Evolutionary conservation across 2,888 invertebrate genomes (phyloP), one percentile per base, ranked within the genome.

Genomic region (Philereme vetulata): DNA sequence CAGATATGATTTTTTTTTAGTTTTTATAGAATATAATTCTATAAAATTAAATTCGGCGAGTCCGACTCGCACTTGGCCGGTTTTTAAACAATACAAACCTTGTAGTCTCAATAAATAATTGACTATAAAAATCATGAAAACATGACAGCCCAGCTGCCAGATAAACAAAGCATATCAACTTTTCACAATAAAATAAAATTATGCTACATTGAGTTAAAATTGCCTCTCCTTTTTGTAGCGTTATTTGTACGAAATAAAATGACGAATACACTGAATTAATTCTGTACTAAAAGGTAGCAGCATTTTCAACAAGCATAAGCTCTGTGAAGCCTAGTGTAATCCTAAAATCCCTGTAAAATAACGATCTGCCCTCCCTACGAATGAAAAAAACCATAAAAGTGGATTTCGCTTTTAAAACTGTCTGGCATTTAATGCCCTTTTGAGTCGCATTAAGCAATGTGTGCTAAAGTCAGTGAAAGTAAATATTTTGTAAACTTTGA

Each of bases 281-380:
- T 62, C 60, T 48, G 40, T 51, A 49, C 53, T 60, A 60, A 66
- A 60, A 65, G 62, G 65, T 58, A 54, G 57, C 51, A 67, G 56
- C 62, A 57, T 66, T 69, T 66, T 69, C 64, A 70, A 70, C 67
- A 67, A 60, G 58, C 68, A 38, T 68, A 66, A 68, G 53, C 67
- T 60, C 44, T 55, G 38, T 10, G 59, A 62, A 62, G 66, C 67
- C 69, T 64, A 64, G 65, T 62, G 63, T 67, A 67, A 67, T 64
- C 66, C 67, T 60, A 42, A 66, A 70, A 66, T 64, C 67, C 66
- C 62, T 57, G 62, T 60, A 64, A 67, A 70, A 70, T 70, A 70
- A 70, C 66, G 67, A 65, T 66, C 58, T 63, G 53, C 47, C 47
- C 50, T n/a, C 51, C 54, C 51, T 51, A 59, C 56, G 56, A 64